phyloP scores from a whole-genome alignment of 2,797 vertebrate genomes.

The Sitta carolinensis region DNA sequence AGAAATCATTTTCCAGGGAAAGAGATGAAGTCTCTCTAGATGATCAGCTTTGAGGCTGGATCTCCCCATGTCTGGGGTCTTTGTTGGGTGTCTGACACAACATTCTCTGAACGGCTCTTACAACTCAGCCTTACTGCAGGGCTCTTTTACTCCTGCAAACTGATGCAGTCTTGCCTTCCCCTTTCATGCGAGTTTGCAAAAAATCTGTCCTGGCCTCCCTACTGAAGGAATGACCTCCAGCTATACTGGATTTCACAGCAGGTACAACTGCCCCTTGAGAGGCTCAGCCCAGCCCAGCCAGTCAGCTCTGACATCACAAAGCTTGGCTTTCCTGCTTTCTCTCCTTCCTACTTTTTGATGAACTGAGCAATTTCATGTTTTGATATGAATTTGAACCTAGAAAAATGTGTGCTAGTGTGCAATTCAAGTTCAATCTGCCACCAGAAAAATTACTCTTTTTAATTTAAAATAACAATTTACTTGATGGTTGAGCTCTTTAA shows the following conservation, averaged over 20 bases:
- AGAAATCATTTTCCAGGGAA: not conserved
- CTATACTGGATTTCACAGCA: not conserved
- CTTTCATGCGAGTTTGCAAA: not conserved
- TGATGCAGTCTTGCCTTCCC: not conserved
- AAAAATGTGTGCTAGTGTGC: not conserved
- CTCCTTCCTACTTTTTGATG: not conserved
- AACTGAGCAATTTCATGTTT: fast-evolving
- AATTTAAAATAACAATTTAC: not conserved
- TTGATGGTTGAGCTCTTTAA: not conserved
- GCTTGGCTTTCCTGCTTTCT: not conserved
- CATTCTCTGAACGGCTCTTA: not conserved
- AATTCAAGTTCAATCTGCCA: not conserved
- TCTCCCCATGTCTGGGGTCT: not conserved
- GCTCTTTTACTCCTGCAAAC: not conserved
- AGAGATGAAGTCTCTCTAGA: not conserved
- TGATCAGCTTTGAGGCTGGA: not conserved
- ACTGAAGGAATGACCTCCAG: not conserved
- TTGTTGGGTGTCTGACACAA: not conserved
- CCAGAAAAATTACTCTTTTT: not conserved
- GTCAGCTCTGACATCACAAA: fast-evolving
- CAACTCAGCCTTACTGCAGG: not conserved
- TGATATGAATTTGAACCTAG: not conserved
- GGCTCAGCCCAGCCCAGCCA: not conserved
- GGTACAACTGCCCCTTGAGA: not conserved
- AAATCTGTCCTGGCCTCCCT: not conserved